phyloP scores from a whole-genome alignment of 2,797 vertebrate genomes.

The Peromyscus attwateri region DNA sequence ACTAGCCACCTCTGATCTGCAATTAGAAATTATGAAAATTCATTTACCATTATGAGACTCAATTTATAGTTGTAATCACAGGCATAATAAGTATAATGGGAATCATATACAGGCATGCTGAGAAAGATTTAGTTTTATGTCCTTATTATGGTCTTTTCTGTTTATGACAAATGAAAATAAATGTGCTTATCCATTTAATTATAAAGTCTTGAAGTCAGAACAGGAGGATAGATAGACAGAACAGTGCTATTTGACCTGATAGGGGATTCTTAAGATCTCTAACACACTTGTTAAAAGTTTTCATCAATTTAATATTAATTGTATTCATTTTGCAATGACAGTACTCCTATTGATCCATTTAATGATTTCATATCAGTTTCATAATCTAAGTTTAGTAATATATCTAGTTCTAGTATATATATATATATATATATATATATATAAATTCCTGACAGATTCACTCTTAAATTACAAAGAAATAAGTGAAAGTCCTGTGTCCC shows the following conservation, averaged over 20 bases:
- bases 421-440: not conserved
- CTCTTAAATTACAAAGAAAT: slow-evolving; percentile 4
- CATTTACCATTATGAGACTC: slow-evolving; percentile 23
- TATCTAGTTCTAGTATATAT: not conserved
- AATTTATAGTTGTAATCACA: slow-evolving; percentile 21
- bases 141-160: slow-evolving; percentile 12
- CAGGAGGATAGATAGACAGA: not conserved
- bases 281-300: not conserved
- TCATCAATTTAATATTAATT: not conserved
- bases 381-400: not conserved
- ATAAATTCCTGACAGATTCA: not conserved
- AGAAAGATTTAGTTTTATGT: not conserved
- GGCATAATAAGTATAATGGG: not conserved
- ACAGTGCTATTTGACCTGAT: not conserved
- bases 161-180: slow-evolving; percentile 15
- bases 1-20: not conserved
- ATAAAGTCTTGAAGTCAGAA: not conserved
- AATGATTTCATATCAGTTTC: not conserved
- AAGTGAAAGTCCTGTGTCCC: not conserved
- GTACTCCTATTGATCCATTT: not conserved
- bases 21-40: slow-evolving; percentile 49
- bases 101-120: not conserved
- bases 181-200: not conserved
- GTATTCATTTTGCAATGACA: not conserved
- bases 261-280: not conserved